Percentiles rank a stretch among this genome's conserved stretches.
Conservation (phyloP, 30 jellyfish, hydroid and myxozoan genomes). For the Pseudorhiza aurosa region DNA sequence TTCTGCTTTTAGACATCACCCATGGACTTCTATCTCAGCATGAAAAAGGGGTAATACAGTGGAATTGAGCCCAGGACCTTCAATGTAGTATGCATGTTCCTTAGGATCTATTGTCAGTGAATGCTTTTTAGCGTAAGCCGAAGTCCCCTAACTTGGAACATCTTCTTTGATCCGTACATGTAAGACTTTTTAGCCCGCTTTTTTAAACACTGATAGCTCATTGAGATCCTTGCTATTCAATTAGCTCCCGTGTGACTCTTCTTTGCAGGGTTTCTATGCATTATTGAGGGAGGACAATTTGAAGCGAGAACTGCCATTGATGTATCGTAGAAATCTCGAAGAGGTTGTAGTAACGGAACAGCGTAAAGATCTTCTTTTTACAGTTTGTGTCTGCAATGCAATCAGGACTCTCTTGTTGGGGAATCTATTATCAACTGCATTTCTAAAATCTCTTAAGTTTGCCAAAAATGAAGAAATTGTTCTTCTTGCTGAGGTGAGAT, state of each 20-base stretch:
- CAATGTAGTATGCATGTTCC: too few species aligned
- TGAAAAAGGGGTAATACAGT: too few species aligned
- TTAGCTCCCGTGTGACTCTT: neutral
- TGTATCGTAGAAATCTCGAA: conserved; percentile 33
- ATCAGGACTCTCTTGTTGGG: conserved; percentile 21
- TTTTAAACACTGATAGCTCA: too few species aligned
- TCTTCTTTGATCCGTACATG: too few species aligned
- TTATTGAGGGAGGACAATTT: conserved; percentile 33
- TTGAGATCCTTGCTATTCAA: neutral
- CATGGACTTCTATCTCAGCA: too few species aligned
- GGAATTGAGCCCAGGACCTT: too few species aligned
- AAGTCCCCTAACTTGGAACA: too few species aligned
- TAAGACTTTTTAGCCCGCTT: too few species aligned
- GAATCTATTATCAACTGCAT: conserved; percentile 7
- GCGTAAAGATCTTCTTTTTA: conserved; percentile 40
- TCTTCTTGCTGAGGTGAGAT: conserved; percentile 12
- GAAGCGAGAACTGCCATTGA: conserved; percentile 10
- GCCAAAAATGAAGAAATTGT: conserved; percentile 9
- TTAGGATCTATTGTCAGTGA: too few species aligned
- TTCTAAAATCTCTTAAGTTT: conserved; percentile 7
- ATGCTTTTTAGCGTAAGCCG: too few species aligned
- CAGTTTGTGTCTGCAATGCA: conserved; percentile 52
- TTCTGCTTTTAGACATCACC: too few species aligned
- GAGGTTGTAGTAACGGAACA: conserved; percentile 1
- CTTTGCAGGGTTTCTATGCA: conserved; percentile 29